Evolutionary conservation across 2,888 invertebrate species (phyloP).

Genomic region (Electrophaes corylata): DNA sequence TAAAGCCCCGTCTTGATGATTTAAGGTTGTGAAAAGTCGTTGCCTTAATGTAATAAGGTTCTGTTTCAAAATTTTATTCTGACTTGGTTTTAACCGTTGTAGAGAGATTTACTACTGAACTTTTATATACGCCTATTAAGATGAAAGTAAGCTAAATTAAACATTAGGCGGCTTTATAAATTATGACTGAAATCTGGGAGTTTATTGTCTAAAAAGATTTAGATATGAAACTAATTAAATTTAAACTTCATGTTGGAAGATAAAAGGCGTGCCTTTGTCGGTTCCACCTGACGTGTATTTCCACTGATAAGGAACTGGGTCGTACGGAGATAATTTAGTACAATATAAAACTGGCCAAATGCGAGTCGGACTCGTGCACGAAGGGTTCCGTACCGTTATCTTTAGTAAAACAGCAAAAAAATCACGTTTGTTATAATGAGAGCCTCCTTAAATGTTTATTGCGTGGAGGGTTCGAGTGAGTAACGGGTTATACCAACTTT

Average conservation of each 20-base stretch:
- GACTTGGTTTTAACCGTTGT: constrained; percentile 24
- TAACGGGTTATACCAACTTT: too few relatives aligned
- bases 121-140: constrained; percentile 27
- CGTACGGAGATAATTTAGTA: too few relatives aligned
- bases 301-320: too few relatives aligned
- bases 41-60: constrained; percentile 37
- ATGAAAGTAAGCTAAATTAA: constrained; percentile 21
- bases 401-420: too few relatives aligned
- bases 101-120: constrained; percentile 32
- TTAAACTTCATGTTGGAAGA: not conserved
- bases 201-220: constrained; percentile 1
- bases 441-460: too few relatives aligned
- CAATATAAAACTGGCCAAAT: too few relatives aligned
- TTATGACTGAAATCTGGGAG: constrained; percentile 6
- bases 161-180: constrained; percentile 23
- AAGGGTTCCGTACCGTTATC: too few relatives aligned
- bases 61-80: constrained; percentile 30
- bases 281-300: too few relatives aligned
- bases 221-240: not conserved
- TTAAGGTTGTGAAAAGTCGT: constrained; percentile 46
- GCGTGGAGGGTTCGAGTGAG: too few relatives aligned
- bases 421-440: too few relatives aligned
- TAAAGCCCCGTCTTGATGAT: constrained; percentile 53
- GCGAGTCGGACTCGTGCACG: too few relatives aligned
- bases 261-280: not conserved